Evolutionary conservation across 2,888 invertebrate genomes (phyloP).

Genomic region (Cynaeus angustus): DNA sequence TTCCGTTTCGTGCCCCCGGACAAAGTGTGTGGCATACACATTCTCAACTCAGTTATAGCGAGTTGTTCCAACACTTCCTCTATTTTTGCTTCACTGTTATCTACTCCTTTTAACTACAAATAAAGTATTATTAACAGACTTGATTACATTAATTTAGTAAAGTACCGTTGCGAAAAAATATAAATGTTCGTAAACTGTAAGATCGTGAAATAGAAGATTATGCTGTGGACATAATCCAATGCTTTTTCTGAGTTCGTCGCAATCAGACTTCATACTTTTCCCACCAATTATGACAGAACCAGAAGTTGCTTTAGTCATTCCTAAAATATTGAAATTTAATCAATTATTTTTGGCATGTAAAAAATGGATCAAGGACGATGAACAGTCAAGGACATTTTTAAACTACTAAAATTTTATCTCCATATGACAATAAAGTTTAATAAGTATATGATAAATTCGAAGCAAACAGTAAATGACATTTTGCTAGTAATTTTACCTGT

Average conservation of each 20-base stretch:
- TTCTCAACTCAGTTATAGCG: conserved; percentile 76
- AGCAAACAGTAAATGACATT: too few species aligned
- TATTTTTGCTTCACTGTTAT: conserved; percentile 65
- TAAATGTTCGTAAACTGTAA: conserved; percentile 88
- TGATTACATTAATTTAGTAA: too few species aligned
- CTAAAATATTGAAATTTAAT: too few species aligned
- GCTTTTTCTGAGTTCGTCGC: conserved; percentile 79
- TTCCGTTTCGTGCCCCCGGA: conserved; percentile 97
- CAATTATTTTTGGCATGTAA: too few species aligned
- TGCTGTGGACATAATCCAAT: conserved; percentile 95
- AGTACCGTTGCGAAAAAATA: conserved; percentile 87
- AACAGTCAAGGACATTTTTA: too few species aligned
- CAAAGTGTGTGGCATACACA: conserved; percentile 76
- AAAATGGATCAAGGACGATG: too few species aligned
- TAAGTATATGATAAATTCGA: too few species aligned
- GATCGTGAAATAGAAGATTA: conserved; percentile 86
- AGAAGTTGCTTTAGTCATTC: conserved; percentile 80
- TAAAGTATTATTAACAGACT: not conserved
- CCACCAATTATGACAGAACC: conserved; percentile 84
- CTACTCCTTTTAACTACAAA: conserved; percentile 17
- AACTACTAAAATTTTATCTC: too few species aligned
- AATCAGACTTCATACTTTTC: conserved; percentile 79
- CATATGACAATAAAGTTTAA: too few species aligned
- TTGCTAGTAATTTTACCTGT: conserved; percentile 73
- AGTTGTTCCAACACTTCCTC: conserved; percentile 77